Conservation (phyloP, 2,888 invertebrate species). For the Athalia circularis region DNA sequence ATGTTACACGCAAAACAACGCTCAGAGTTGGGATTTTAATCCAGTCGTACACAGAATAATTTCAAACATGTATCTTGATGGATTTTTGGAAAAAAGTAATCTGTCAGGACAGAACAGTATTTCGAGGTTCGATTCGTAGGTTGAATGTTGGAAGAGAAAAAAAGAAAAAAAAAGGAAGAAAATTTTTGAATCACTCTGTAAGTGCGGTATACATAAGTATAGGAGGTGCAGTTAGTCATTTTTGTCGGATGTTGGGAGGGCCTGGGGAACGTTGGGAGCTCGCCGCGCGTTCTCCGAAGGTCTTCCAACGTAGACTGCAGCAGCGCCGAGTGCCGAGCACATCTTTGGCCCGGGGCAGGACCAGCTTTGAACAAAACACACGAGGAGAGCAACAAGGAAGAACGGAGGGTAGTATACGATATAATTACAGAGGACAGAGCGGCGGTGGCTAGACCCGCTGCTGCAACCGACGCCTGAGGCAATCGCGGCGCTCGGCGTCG, state of each 20-base stretch:
- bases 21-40: not conserved
- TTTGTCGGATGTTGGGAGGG: conserved; percentile 36
- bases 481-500: conserved; percentile 52
- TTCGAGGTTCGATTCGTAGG: not conserved
- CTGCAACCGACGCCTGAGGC: conserved; percentile 65
- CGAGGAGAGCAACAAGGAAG: conserved; percentile 57
- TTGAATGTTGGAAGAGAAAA: not conserved
- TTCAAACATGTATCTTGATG: not conserved
- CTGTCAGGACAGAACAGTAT: not conserved
- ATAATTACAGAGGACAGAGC: conserved; percentile 69
- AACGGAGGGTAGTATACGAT: conserved; percentile 61
- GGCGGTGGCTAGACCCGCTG: conserved; percentile 67
- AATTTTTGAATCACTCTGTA: conserved; percentile 38
- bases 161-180: not conserved
- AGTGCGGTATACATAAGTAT: not conserved
- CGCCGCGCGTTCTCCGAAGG: conserved; percentile 40
- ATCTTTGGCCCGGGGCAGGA: conserved; percentile 63
- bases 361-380: conserved; percentile 51
- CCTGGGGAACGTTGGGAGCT: conserved; percentile 36
- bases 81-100: not conserved
- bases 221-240: conserved; percentile 43
- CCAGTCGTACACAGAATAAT: not conserved
- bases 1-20: not conserved
- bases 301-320: conserved; percentile 21
- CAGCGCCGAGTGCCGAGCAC: conserved; percentile 48